Conservation (phyloP, 2,888 invertebrate species). For the Smittia aterrima region DNA sequence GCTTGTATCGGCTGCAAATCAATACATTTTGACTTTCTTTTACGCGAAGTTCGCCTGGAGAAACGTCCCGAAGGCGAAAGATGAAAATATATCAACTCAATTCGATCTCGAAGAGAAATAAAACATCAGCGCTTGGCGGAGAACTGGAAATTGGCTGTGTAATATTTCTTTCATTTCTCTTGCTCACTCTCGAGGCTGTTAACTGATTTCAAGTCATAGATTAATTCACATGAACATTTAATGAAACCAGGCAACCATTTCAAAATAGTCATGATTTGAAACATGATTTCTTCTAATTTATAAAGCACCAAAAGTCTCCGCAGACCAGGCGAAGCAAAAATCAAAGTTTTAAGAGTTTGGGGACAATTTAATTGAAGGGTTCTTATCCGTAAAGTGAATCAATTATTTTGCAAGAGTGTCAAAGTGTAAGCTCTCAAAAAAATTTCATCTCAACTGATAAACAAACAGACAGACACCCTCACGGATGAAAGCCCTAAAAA, state of each 20-base stretch:
- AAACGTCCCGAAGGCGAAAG: neutral
- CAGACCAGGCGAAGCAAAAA: neutral
- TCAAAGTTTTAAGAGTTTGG: too few species aligned
- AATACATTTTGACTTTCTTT: conserved; percentile 20
- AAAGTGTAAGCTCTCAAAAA: too few species aligned
- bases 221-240: conserved; percentile 29
- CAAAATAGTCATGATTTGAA: conserved; percentile 7
- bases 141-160: conserved; percentile 32
- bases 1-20: neutral
- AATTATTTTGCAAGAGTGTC: too few species aligned
- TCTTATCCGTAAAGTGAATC: too few species aligned
- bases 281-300: conserved; percentile 14
- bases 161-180: conserved; percentile 31
- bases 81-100: conserved; percentile 24
- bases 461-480: too few species aligned
- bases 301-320: neutral
- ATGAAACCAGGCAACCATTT: conserved; percentile 6
- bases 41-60: neutral
- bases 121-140: neutral
- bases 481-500: too few species aligned
- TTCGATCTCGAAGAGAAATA: conserved; percentile 25
- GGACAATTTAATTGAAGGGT: too few species aligned
- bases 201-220: conserved; percentile 28
- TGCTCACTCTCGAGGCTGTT: conserved; percentile 15
- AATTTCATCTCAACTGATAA: too few species aligned